Evolutionary conservation across 2,113 vertebrate species (phyloP).

Genomic region (Parus major): DNA sequence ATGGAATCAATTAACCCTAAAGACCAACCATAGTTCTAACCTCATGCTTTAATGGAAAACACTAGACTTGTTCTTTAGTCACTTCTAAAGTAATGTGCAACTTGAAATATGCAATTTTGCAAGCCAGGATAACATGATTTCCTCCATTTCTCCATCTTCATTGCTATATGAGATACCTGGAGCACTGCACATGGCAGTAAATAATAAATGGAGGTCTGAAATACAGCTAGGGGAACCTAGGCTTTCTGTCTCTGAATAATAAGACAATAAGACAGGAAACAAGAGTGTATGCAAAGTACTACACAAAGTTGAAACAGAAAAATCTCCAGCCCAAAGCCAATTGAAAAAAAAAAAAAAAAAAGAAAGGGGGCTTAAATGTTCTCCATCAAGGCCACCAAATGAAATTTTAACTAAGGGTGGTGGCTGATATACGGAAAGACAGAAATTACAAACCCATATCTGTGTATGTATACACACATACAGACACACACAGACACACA

Average conservation of each 20-base stretch:
- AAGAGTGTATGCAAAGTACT: accelerated
- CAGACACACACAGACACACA: neutral
- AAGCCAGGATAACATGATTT: neutral
- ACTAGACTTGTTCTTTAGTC: neutral
- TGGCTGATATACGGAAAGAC: neutral
- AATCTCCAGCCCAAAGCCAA: neutral
- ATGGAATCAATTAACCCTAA: conserved; percentile 47
- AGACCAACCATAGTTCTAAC: conserved; percentile 21
- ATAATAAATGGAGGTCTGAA: neutral
- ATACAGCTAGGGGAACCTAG: neutral
- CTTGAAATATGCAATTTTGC: neutral
- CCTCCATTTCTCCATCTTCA: neutral
- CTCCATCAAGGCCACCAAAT: neutral
- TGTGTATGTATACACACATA: neutral
- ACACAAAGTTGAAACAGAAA: neutral
- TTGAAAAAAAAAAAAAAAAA: no score
- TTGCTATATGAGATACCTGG: neutral
- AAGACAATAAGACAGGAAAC: neutral
- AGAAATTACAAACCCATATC: neutral
- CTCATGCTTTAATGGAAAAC: conserved; percentile 26
- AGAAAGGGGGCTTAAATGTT: neutral
- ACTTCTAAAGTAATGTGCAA: neutral
- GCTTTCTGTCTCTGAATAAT: neutral
- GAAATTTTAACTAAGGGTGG: neutral
- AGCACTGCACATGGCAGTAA: neutral